Conservation (phyloP, 2,888 invertebrate species). For the Resseliella maxima region DNA sequence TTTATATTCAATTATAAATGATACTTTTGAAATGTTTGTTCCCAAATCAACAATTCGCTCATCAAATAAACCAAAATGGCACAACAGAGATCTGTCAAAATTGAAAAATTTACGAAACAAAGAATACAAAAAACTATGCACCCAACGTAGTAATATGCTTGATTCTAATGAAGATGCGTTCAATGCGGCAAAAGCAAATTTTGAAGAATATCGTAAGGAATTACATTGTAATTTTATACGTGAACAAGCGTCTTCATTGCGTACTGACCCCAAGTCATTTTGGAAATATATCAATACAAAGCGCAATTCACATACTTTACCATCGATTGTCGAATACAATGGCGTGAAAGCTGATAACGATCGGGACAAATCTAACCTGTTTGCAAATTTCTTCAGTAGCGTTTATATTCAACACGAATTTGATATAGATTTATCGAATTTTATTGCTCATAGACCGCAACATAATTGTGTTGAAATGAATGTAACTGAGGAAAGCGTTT, state of each 20-base stretch:
- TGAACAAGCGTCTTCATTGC: too few species aligned
- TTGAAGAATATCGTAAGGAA: too few species aligned
- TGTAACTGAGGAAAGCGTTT: neutral
- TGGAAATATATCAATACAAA: neutral
- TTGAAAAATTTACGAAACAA: neutral
- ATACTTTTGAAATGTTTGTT: neutral
- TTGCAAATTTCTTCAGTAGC: neutral
- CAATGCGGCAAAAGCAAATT: too few species aligned
- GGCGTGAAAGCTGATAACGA: neutral
- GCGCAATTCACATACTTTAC: too few species aligned
- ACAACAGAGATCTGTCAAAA: neutral
- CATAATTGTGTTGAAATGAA: neutral
- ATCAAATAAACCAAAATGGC: neutral
- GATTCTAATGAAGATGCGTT: neutral
- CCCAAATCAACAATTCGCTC: neutral
- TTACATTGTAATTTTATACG: too few species aligned
- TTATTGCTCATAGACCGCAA: neutral
- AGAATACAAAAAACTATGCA: neutral
- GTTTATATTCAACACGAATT: neutral
- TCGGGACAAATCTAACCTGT: neutral
- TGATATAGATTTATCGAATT: neutral
- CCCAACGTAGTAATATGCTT: neutral
- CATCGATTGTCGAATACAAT: neutral
- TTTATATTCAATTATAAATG: neutral
- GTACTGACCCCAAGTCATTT: neutral